Percentiles rank a stretch among this genome's conserved stretches.
These are phyloP conservation scores for Ennomos fuscantarius DNA, from an alignment of 2,888 invertebrate genomes.

Conservation along the genomic window DNA sequence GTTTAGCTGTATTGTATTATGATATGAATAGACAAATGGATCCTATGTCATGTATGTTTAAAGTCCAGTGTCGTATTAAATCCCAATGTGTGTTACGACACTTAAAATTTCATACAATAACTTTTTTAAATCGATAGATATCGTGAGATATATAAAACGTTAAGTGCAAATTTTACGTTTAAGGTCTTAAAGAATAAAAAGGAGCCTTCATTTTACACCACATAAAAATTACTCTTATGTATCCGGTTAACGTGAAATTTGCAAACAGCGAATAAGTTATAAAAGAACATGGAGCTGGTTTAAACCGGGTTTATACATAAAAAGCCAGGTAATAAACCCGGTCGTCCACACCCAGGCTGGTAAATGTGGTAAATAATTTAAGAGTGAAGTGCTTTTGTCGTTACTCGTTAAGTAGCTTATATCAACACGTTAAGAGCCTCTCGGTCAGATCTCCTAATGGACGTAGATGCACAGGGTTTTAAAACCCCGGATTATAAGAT, in stretches of 20 bases:
- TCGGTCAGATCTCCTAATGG: neutral
- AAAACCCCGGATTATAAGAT: too few species aligned
- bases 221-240: slow-evolving; percentile 24
- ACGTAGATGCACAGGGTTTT: too few species aligned
- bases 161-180: too few species aligned
- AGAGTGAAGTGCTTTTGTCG: slow-evolving; percentile 4
- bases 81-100: too few species aligned
- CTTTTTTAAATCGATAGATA: too few species aligned
- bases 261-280: slow-evolving; percentile 8
- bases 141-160: too few species aligned
- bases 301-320: slow-evolving; percentile 1
- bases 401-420: slow-evolving; percentile 12
- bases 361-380: slow-evolving; percentile 6
- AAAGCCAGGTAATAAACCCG: neutral
- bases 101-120: too few species aligned
- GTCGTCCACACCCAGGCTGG: neutral
- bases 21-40: too few species aligned
- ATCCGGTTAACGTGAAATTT: slow-evolving; percentile 15
- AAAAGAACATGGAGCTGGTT: neutral
- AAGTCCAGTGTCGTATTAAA: too few species aligned
- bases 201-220: slow-evolving; percentile 14
- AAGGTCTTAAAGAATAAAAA: too few species aligned
- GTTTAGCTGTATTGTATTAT: too few species aligned
- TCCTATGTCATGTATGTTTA: too few species aligned
- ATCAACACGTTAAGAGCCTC: slow-evolving; percentile 2